Base-by-base conservation (phyloP, 2,113 vertebrate species). In the Hippoglossus stenolepis region DNA sequence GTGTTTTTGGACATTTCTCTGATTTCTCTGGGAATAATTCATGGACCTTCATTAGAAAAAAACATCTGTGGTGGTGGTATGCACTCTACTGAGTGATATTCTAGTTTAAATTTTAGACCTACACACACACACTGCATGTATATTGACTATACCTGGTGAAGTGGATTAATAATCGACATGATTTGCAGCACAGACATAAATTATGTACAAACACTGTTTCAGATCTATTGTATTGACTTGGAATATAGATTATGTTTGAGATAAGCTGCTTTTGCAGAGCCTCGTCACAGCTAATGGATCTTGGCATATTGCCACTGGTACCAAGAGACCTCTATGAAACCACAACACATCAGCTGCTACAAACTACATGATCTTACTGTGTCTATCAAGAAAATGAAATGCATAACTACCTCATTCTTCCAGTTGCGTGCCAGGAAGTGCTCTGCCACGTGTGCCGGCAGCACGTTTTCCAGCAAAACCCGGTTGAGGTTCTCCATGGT, bases 401-500 rank as follows among this genome's bases (percentile, higher is more conserved):
- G 28, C 65, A 59, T 10, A 2, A 35, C 14, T 31, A 99, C 98
- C 96, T 99, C 97, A 10, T 99, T 99, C 86, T 99, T 99, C 94
- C 98, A 95, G 92, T 98, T 99, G 61, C 97, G 94, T 64, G 96
- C 97, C 94, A 99, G 90, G 94, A 99, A 99, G 93, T 99, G 97
- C 91, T 99, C 97, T 0, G 98, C 98, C 26, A 99, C 98, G 0
- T 99, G 98, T 2, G 97, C 97, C 0, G 98, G 98, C 31, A 98
- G 95, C 68, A 99, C 97, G 5, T 99, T 99, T 86, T 99, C 98
- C 93, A 99, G 92, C 79, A 99, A 93, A 77, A 99, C 97, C 0
- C 97, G 95, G 89, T 99, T 99, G 64, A 99, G 94, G 88, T 97
- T 99, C 92, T 99, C 98, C 98, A 99, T 99, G 31, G 97, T 99